Percentiles rank a stretch among this genome's conserved stretches.
Conservation (phyloP, 2,113 vertebrate species). For the Bufo gargarizans region DNA sequence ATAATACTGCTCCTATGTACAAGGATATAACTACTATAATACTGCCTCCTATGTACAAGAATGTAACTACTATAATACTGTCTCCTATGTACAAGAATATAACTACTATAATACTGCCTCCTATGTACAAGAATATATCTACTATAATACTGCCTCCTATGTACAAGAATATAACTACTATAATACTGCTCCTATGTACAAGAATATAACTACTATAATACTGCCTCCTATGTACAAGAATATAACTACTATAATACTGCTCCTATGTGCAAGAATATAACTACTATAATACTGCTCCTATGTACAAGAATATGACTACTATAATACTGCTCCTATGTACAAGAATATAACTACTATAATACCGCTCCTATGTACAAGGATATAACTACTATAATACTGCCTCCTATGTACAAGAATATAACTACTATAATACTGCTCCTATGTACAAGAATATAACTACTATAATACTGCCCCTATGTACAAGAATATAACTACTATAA, state of each 20-base stretch:
- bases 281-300: background rate
- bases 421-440: too few species aligned
- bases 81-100: background rate
- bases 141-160: background rate
- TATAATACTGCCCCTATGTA: background rate
- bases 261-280: too few species aligned
- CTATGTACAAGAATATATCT: slow-evolving; percentile 9
- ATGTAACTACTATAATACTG: background rate
- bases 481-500: slow-evolving; percentile 2
- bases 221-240: too few species aligned
- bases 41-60: too few species aligned
- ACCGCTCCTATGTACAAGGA: background rate
- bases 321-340: background rate
- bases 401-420: background rate
- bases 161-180: slow-evolving; percentile 12
- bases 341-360: too few species aligned
- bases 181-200: background rate
- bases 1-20: background rate
- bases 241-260: background rate
- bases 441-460: background rate
- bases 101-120: slow-evolving; percentile 3
- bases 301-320: slow-evolving; percentile 1
- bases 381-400: background rate
- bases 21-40: too few species aligned
- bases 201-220: too few species aligned